phyloP scores from a whole-genome alignment of 1,140 invertebrate species.

The Gonioctena quinquepunctata region DNA sequence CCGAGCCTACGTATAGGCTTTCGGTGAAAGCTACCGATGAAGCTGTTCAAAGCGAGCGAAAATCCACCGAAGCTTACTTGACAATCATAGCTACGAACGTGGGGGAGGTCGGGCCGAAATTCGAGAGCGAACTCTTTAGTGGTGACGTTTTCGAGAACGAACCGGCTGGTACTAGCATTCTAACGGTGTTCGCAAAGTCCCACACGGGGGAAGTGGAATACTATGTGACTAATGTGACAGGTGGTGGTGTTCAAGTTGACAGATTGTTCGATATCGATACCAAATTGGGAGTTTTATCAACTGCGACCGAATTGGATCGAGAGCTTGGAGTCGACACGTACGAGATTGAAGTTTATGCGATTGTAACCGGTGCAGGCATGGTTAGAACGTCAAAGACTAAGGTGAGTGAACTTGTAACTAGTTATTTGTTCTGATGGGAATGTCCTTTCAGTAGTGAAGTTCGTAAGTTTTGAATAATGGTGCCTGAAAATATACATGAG shows the following conservation, averaged over 20 bases:
- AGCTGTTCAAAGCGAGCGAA: constrained; percentile 81
- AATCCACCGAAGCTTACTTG: constrained; percentile 81
- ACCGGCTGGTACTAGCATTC: constrained; percentile 78
- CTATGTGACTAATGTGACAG: constrained; percentile 90
- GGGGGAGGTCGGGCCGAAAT: constrained; percentile 62
- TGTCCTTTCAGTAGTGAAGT: no score
- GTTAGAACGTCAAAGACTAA: constrained; percentile 77
- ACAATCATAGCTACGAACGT: constrained; percentile 71
- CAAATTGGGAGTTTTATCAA: constrained; percentile 85
- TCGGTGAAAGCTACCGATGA: constrained; percentile 90
- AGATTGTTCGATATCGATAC: constrained; percentile 88
- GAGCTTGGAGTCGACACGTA: constrained; percentile 81
- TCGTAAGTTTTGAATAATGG: no score
- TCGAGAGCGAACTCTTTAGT: constrained; percentile 66
- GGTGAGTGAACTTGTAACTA: no score
- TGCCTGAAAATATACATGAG: no score
- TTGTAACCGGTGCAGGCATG: constrained; percentile 63
- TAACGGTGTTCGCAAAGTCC: constrained; percentile 74
- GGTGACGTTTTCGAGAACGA: constrained; percentile 89
- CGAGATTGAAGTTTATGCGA: constrained; percentile 81
- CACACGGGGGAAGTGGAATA: constrained; percentile 74
- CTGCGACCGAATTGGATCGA: constrained; percentile 80
- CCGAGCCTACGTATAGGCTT: constrained; percentile 77
- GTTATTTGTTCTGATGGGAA: no score
- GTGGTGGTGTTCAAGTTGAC: constrained; percentile 74